phyloP scores from a whole-genome alignment of 2,888 invertebrate species.

The Gymnoscelis rufifasciata region DNA sequence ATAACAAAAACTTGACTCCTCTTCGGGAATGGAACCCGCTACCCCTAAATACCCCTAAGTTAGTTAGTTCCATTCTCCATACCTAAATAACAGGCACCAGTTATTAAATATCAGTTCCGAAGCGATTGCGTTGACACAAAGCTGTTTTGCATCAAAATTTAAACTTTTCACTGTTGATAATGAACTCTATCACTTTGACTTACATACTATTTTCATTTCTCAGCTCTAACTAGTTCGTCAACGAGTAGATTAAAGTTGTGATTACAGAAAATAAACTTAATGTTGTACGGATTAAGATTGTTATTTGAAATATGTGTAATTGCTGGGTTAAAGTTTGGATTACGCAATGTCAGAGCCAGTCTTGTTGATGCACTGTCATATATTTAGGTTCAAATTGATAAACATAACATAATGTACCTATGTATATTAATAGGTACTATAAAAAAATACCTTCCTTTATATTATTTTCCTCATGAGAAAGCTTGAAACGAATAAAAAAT shows the following conservation, averaged over 20 bases:
- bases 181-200: constrained; percentile 30
- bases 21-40: no score
- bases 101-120: constrained; percentile 71
- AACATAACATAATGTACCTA: no score
- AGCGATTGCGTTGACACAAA: constrained; percentile 66
- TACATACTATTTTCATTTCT: constrained; percentile 36
- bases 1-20: no score
- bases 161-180: constrained; percentile 33
- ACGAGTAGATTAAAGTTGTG: constrained; percentile 31
- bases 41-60: no score
- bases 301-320: constrained; percentile 24
- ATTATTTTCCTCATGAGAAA: no score
- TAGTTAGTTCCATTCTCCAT: constrained; percentile 66
- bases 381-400: constrained; percentile 37
- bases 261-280: constrained; percentile 32
- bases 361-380: constrained; percentile 40
- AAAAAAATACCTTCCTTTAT: no score
- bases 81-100: constrained; percentile 65
- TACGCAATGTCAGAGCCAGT: constrained; percentile 59
- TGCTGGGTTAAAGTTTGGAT: constrained; percentile 41
- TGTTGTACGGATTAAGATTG: constrained; percentile 30
- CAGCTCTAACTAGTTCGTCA: constrained; percentile 23
- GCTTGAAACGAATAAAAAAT: no score
- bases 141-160: constrained; percentile 50
- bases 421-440: no score